Evolutionary conservation across 2,113 vertebrate genomes (phyloP), one percentile per base, ranked within the genome.

Genomic region (Xiphophorus couchianus): DNA sequence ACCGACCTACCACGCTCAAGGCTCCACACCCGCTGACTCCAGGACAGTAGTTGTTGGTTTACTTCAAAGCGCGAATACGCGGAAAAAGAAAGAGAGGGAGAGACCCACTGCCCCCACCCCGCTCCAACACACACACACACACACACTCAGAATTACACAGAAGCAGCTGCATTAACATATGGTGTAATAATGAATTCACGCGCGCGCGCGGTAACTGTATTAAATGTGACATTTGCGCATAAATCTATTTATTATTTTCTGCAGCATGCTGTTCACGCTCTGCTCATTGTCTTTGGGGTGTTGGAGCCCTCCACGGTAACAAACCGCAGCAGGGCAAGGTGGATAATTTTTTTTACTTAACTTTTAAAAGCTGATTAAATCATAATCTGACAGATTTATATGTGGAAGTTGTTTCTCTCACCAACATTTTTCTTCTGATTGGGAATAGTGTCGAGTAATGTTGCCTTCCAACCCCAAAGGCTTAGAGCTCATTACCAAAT

Each of bases 141-240:
- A 66, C 66, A 82, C 74, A 73, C 84, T 84, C 83, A 85, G 82
- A 90, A 89, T 90, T 82, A 83, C 89, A 74, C 69, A 75, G 83
- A 81, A 83, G 84, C 92, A 92, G 92, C 88, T 92, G 92, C 88
- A 93, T 93, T 93, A 93, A 86, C 92, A 93, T 93, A 93, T 92
- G 92, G 90, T 91, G 90, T 92, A 92, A 90, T 93, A 93, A 93
- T 92, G 90, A 92, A 93, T 93, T 93, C 92, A 91, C 88, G 73
- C 84, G 90, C 88, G 90, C 89, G 90, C 90, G 85, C 86, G 76
- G 83, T 92, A 93, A 93, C 91, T 93, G 90, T 93, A 93, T 93
- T 93, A 93, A 93, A 93, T 91, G 88, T 91, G 92, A 93, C 92
- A 92, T 92, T 93, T 90, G 90, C 89, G 90, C 90, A 93, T 92